Evolutionary conservation across 2,797 vertebrate species (phyloP).

Genomic region (Acrocephalus scirpaceus): DNA sequence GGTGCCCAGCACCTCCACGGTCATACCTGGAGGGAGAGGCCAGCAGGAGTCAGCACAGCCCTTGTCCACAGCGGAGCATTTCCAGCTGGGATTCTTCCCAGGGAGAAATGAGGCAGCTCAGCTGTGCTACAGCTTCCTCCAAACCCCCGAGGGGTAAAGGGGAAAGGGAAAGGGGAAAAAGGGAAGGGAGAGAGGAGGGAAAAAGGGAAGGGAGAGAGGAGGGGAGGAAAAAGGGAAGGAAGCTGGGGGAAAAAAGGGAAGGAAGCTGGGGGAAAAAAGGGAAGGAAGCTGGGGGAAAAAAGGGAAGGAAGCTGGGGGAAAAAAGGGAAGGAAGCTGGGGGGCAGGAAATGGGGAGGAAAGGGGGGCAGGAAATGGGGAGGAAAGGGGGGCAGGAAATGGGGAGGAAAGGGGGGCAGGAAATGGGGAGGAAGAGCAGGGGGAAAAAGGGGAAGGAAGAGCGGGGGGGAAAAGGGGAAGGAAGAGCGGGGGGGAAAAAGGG

Average conservation of each 20-base stretch:
- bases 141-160: neutral
- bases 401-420: too few relatives aligned
- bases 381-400: too few relatives aligned
- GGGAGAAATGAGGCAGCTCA: neutral
- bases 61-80: neutral
- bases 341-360: too few relatives aligned
- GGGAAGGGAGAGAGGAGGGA: too few relatives aligned
- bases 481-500: neutral
- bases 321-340: neutral
- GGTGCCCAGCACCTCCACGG: slow-evolving; percentile 89
- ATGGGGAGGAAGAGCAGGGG: neutral
- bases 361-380: too few relatives aligned
- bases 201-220: neutral
- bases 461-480: neutral
- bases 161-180: neutral
- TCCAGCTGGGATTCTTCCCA: neutral
- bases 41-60: neutral
- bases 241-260: too few relatives aligned
- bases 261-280: too few relatives aligned
- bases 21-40: slow-evolving; percentile 85
- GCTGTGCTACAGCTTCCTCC: neutral
- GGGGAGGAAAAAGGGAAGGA: neutral
- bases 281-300: too few relatives aligned
- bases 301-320: neutral
- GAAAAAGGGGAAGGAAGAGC: neutral